Conservation (phyloP, 2,797 vertebrate genomes). For the Rhyacichthys aspro region DNA sequence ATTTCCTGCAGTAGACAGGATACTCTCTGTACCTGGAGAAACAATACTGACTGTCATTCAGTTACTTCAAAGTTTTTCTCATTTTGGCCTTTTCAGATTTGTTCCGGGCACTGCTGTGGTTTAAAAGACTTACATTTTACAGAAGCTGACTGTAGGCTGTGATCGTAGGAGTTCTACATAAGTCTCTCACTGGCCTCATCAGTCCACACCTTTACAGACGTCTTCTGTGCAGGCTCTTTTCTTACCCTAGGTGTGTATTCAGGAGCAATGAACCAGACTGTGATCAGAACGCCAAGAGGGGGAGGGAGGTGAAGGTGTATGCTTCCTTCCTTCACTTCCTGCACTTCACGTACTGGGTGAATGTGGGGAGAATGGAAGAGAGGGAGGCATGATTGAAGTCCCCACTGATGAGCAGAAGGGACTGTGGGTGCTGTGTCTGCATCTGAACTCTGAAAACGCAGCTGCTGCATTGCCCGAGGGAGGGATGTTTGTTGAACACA, state of each 20-base stretch:
- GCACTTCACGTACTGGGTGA: not conserved
- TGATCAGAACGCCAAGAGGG: not conserved
- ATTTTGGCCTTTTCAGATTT: no score
- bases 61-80: no score
- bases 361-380: not conserved
- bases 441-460: not conserved
- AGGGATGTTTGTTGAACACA: not conserved
- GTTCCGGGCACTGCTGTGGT: no score
- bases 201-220: not conserved
- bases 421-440: not conserved
- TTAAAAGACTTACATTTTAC: no score
- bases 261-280: not conserved
- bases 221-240: not conserved
- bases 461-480: not conserved
- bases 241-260: not conserved
- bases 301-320: not conserved
- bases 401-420: not conserved
- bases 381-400: not conserved
- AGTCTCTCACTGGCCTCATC: not conserved
- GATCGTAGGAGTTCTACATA: no score
- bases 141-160: no score
- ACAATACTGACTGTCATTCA: no score
- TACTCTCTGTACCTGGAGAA: no score
- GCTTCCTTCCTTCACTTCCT: no score
- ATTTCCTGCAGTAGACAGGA: no score